Conservation (phyloP, 1,140 invertebrate species). For the Cotesia chilonis region DNA sequence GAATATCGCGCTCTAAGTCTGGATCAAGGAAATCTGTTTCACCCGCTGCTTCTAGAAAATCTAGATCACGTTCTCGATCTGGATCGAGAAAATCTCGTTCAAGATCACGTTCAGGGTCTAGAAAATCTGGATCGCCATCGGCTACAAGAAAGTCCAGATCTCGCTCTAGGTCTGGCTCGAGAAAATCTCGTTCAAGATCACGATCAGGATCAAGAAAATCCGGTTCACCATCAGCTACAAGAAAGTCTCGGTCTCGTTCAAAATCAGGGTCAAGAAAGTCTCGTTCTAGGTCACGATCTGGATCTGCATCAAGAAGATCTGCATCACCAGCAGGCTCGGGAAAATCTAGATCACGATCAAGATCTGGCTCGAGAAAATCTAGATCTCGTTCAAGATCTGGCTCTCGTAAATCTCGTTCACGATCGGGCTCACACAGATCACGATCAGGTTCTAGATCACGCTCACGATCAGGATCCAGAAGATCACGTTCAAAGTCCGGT, state of each 20-base stretch:
- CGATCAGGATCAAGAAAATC: conserved; percentile 39
- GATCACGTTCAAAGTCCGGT: conserved; percentile 42
- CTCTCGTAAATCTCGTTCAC: conserved; percentile 39
- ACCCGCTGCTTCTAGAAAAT: too few species aligned
- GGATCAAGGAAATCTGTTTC: too few species aligned
- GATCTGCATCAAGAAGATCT: conserved; percentile 43
- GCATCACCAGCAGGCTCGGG: conserved; percentile 48
- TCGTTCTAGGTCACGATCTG: conserved; percentile 42
- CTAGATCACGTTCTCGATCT: conserved; percentile 42
- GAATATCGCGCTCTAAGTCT: conserved; percentile 38
- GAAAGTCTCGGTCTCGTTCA: conserved; percentile 20
- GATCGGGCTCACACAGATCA: conserved; percentile 43
- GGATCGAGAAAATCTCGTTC: conserved; percentile 34
- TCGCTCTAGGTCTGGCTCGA: conserved; percentile 43
- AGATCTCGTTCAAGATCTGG: conserved; percentile 43
- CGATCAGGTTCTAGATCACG: conserved; percentile 45
- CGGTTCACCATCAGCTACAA: too few species aligned
- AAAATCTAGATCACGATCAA: conserved; percentile 46
- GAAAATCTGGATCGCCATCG: conserved; percentile 22
- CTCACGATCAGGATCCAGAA: conserved; percentile 41
- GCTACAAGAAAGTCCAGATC: conserved; percentile 39
- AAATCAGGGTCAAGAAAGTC: conserved; percentile 41
- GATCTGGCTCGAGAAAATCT: conserved; percentile 41
- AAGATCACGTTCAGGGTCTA: conserved; percentile 42
- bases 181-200: conserved; percentile 41